phyloP scores from a whole-genome alignment of 2,797 vertebrate genomes.

The Typhlichthys eigenmanni region DNA sequence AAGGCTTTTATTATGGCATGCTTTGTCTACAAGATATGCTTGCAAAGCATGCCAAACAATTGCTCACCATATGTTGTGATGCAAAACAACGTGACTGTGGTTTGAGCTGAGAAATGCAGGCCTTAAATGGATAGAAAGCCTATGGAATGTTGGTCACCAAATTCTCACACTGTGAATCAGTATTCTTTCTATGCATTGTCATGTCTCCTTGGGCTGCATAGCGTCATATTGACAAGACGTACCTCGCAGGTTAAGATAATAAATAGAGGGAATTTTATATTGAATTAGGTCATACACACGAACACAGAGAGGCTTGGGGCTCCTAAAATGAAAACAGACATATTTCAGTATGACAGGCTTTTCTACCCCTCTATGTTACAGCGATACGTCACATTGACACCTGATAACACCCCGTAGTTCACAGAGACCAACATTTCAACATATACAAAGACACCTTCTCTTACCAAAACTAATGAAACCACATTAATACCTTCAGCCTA shows the following conservation, averaged over 20 bases:
- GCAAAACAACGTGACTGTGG: conserved; percentile 6
- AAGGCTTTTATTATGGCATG: too few species aligned
- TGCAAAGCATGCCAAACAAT: too few species aligned
- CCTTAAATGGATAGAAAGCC: conserved; percentile 18
- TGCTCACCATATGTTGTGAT: not conserved
- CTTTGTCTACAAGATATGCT: too few species aligned
- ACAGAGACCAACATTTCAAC: conserved; percentile 49
- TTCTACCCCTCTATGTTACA: conserved; percentile 51
- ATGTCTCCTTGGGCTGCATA: conserved; percentile 33
- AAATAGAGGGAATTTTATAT: conserved; percentile 30
- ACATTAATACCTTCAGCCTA: conserved; percentile 32
- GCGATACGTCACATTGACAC: conserved; percentile 72
- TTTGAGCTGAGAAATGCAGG: conserved; percentile 14
- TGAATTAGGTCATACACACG: conserved; percentile 21
- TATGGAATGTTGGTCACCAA: conserved; percentile 35
- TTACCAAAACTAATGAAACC: conserved; percentile 33
- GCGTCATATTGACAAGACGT: conserved; percentile 41
- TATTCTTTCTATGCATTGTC: conserved; percentile 46
- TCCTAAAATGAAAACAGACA: conserved; percentile 55
- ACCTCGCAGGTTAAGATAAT: conserved; percentile 40
- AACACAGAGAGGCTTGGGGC: conserved; percentile 39
- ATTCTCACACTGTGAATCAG: conserved; percentile 36
- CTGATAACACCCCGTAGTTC: conserved; percentile 67
- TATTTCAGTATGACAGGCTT: conserved; percentile 70
- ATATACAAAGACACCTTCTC: conserved; percentile 20